Evolutionary conservation across 1,140 invertebrate genomes (phyloP), one percentile per base, ranked within the genome.

Genomic region (Psilanteris sp.): DNA sequence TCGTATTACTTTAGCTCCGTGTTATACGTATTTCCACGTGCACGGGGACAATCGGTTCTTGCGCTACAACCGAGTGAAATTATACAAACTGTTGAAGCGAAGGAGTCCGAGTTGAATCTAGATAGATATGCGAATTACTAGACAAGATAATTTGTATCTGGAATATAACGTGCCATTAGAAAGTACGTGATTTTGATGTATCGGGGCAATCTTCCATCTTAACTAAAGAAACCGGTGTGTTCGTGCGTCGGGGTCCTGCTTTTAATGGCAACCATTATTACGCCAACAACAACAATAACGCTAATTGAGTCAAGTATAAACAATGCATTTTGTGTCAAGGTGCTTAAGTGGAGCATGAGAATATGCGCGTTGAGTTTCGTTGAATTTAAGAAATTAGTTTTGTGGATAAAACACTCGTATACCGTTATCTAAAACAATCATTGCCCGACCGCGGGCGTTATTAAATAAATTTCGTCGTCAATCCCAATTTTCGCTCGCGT

Each of bases 101-200:
- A 31, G 18, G 32, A 16, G 46, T 37, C 37, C 46, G 15, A 37
- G 22, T 29, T 43, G 15, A 37, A 59, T 70, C 39, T 31, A 55
- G 39, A 62, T 57, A 64, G 9, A 64, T 64, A 62, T 57, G 50
- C 16, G 57, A 72, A 55, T 48, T 55, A 72, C 48, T 27, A 32
- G 29, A 24, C 48, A 20, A 67, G 62, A 62, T 59, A 66, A 61
- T 62, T 62, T 46, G 39, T 41, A 37, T 46, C 31, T 39, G 32
- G 26, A 66, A 48, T 62, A 48, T 55, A 48, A 61, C 32, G 62
- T 39, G 18, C 39, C 37, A 62, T 44, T 37, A 39, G 26, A 50
- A 55, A 39, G 39, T 57, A 74, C 71, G 62, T 74, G 61, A 57
- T 67, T 74, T 74, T 74, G 71, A 74, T 52, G 55, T 48, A 61